Evolutionary conservation across 2,888 invertebrate genomes (phyloP).

Genomic region (Lysandra bellargus): DNA sequence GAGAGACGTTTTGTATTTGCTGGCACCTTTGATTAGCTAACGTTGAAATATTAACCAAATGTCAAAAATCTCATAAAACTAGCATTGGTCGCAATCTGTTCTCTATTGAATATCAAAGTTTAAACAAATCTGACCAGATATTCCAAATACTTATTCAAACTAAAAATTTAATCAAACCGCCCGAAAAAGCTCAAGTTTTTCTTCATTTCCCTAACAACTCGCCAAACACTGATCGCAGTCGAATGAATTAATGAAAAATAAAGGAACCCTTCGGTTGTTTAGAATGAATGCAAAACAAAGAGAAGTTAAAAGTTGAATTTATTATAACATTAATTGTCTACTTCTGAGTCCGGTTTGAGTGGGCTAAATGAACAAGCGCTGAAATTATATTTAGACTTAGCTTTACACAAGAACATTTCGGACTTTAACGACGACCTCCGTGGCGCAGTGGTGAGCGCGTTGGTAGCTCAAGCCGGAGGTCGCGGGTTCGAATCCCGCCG

Average conservation of each 20-base stretch:
- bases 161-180: background rate
- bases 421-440: too few relatives aligned
- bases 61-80: too few relatives aligned
- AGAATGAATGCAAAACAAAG: conserved; percentile 9
- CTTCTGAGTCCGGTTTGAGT: conserved; percentile 5
- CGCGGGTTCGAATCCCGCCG: too few relatives aligned
- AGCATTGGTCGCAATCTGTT: too few relatives aligned
- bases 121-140: background rate
- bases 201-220: background rate
- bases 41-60: too few relatives aligned
- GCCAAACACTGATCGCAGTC: conserved; percentile 4
- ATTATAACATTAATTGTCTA: conserved; percentile 14
- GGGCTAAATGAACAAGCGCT: conserved; percentile 11
- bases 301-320: conserved; percentile 6
- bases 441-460: too few relatives aligned
- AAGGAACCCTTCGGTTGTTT: background rate
- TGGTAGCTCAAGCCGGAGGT: too few relatives aligned
- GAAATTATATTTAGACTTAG: background rate
- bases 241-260: background rate
- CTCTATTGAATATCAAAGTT: background rate
- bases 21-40: too few relatives aligned
- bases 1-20: too few relatives aligned
- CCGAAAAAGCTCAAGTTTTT: background rate
- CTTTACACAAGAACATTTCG: background rate
- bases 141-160: background rate